phyloP scores from a whole-genome alignment of 2,113 vertebrate genomes.

The Macheiramphus alcinus region DNA sequence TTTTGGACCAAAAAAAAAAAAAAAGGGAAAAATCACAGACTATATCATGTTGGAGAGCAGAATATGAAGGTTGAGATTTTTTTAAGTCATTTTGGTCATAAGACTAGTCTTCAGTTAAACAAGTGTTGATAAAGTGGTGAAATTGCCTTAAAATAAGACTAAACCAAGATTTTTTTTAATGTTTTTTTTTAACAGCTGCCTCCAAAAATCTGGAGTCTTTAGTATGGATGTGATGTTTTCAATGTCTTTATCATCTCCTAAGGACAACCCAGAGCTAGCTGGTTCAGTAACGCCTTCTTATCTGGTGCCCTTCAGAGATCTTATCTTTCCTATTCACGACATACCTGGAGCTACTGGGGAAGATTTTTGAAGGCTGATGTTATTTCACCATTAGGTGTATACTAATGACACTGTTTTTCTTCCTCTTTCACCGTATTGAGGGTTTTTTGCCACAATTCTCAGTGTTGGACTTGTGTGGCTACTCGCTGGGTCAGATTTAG shows the following conservation, averaged over 20 bases:
- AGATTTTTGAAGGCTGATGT: not conserved
- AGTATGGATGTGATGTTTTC: not conserved
- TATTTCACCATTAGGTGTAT: not conserved
- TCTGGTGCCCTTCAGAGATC: not conserved
- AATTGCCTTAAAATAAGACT: not conserved
- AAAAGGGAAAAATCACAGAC: not conserved
- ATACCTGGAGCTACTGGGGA: not conserved
- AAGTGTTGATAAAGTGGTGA: not conserved
- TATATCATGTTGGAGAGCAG: not conserved
- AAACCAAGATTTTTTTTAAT: not conserved
- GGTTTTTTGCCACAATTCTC: not conserved
- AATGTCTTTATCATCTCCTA: not conserved
- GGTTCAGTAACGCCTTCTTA: not conserved
- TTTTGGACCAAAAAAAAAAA: not conserved
- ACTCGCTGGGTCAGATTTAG: not conserved
- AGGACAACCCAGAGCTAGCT: not conserved
- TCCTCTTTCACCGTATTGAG: not conserved
- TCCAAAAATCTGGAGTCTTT: not conserved
- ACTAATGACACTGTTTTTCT: not conserved
- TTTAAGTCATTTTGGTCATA: not conserved
- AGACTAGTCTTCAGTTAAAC: not conserved
- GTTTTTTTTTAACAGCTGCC: not conserved
- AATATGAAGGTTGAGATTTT: not conserved
- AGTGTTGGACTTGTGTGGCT: not conserved
- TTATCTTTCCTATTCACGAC: not conserved